Evolutionary conservation across 1,140 invertebrate species (phyloP).

Genomic region (Euura saliciscinereae): DNA sequence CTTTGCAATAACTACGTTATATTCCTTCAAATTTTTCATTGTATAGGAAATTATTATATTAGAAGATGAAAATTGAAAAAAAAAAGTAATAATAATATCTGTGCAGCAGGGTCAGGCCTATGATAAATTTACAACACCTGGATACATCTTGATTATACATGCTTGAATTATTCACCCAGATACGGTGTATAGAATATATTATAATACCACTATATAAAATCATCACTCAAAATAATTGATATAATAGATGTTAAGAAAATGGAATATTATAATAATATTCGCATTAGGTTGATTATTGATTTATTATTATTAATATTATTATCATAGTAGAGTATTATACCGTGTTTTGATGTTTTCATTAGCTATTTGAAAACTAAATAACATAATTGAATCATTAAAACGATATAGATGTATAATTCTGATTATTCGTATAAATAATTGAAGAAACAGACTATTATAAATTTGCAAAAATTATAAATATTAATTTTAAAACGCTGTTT

Average conservation of each 20-base stretch:
- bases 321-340: neutral
- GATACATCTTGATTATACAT: too few relatives aligned
- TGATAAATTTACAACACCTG: too few relatives aligned
- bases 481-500: neutral
- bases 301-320: neutral
- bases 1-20: too few relatives aligned
- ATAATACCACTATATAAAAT: neutral
- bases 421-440: neutral
- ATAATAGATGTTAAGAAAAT: neutral
- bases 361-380: neutral
- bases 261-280: neutral
- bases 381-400: neutral
- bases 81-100: too few relatives aligned
- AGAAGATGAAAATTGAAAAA: too few relatives aligned
- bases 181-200: neutral
- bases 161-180: neutral
- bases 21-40: too few relatives aligned
- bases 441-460: neutral
- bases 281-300: neutral
- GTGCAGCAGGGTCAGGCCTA: too few relatives aligned
- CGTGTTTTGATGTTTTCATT: neutral
- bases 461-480: neutral
- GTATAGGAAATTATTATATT: too few relatives aligned
- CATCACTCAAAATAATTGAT: neutral
- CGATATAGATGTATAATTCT: neutral